phyloP scores from a whole-genome alignment of 2,888 invertebrate species.

The Drosophila robusta region DNA sequence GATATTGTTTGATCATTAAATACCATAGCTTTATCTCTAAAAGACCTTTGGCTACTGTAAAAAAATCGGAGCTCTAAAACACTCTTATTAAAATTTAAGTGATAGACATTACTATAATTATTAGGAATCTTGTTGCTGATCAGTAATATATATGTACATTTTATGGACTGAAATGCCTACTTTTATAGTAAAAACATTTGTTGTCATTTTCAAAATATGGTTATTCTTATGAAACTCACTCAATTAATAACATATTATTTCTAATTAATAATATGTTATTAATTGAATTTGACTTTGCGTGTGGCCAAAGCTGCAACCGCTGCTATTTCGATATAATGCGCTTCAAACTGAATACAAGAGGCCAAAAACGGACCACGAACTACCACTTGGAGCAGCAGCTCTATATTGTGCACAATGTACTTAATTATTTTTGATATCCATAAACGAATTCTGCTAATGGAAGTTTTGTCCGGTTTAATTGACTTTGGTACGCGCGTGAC shows the following conservation, averaged over 20 bases:
- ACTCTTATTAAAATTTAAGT: no score
- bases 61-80: no score
- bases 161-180: no score
- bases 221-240: neutral
- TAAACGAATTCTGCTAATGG: constrained; percentile 66
- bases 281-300: constrained; percentile 24
- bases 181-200: neutral
- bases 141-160: no score
- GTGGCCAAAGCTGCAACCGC: constrained; percentile 16
- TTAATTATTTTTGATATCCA: constrained; percentile 62
- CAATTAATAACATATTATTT: constrained; percentile 19
- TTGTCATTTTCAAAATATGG: neutral
- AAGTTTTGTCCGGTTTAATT: constrained; percentile 66
- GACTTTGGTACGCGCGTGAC: constrained; percentile 67
- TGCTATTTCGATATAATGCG: constrained; percentile 14
- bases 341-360: constrained; percentile 22
- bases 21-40: no score
- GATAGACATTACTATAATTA: no score
- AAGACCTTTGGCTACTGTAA: no score
- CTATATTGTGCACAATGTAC: constrained; percentile 25
- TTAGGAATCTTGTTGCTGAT: no score
- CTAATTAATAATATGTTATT: constrained; percentile 21
- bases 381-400: constrained; percentile 5
- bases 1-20: no score
- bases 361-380: constrained; percentile 26